These are phyloP conservation scores for Trinectes maculatus DNA, from an alignment of 2,113 vertebrate genomes.

Conservation along the genomic window DNA sequence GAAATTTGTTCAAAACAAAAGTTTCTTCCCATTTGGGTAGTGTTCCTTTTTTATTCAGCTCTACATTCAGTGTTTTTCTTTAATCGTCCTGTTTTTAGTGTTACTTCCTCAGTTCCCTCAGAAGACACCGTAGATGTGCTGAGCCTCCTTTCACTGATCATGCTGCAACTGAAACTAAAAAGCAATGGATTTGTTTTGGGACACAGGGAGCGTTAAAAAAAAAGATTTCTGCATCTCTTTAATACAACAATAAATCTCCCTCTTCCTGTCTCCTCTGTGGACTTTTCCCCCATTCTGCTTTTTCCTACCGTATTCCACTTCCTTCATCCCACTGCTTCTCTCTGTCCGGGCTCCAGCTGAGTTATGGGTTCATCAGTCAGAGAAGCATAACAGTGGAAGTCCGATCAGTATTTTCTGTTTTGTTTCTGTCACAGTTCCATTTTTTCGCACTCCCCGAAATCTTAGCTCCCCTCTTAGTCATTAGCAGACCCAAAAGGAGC, in stretches of 20 bases:
- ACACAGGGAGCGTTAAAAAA: constrained; percentile 42
- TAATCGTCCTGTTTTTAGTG: not conserved
- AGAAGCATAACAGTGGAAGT: constrained; percentile 25
- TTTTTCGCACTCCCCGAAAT: constrained; percentile 2
- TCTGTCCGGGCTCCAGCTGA: constrained; percentile 34
- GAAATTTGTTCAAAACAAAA: no score
- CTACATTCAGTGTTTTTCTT: not conserved
- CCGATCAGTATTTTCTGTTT: constrained; percentile 12
- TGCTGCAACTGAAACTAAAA: constrained; percentile 35
- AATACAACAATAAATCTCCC: constrained; percentile 54
- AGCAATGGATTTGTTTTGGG: constrained; percentile 52
- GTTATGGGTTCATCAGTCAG: constrained; percentile 45
- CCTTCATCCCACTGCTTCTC: constrained; percentile 30
- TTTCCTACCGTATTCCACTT: constrained; percentile 32
- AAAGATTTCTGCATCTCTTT: constrained; percentile 50
- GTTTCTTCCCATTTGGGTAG: not conserved
- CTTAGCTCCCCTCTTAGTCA: constrained; percentile 36
- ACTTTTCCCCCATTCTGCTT: constrained; percentile 10
- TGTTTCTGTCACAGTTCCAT: not conserved
- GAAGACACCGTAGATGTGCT: constrained; percentile 24
- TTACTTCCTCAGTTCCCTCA: not conserved
- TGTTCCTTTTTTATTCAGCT: not conserved
- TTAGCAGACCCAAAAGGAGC: constrained; percentile 43
- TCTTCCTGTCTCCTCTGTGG: constrained; percentile 25
- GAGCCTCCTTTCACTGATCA: constrained; percentile 26